These are phyloP conservation scores for Drosophila kanapiae DNA, from an alignment of 1,140 invertebrate species.

Conservation along the genomic window DNA sequence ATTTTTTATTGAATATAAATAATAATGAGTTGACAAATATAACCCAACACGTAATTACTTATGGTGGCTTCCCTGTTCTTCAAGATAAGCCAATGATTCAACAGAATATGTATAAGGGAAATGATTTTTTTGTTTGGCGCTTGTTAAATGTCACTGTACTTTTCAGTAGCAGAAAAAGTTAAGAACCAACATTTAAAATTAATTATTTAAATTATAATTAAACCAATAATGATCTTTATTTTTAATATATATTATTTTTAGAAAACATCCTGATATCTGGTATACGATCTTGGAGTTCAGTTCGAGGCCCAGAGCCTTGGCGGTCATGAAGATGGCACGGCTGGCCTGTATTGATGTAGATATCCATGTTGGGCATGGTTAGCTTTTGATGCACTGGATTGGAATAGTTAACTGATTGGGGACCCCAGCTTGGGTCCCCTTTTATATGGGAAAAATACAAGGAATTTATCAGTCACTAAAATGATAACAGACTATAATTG, in stretches of 20 bases:
- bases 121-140: neutral
- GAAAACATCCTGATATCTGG: slow-evolving; percentile 85
- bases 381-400: neutral
- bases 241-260: too few relatives aligned
- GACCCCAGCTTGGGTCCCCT: neutral
- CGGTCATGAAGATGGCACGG: slow-evolving; percentile 89
- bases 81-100: neutral
- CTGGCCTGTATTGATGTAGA: slow-evolving; percentile 90
- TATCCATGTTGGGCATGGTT: slow-evolving; percentile 63
- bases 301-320: slow-evolving; percentile 89
- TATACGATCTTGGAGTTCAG: slow-evolving; percentile 89
- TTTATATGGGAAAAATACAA: slow-evolving; percentile 20
- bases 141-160: neutral
- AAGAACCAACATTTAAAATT: too few relatives aligned
- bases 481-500: slow-evolving; percentile 17
- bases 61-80: neutral
- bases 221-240: neutral
- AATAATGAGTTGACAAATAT: neutral
- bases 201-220: too few relatives aligned
- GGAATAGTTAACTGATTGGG: slow-evolving; percentile 43
- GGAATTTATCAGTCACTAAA: slow-evolving; percentile 1
- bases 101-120: neutral
- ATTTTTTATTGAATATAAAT: neutral
- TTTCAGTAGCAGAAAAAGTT: too few relatives aligned
- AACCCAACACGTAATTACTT: neutral